Evolutionary conservation across 2,797 vertebrate species (phyloP), one percentile per base, ranked within the genome.

Genomic region (Periophthalmus magnuspinnatus): DNA sequence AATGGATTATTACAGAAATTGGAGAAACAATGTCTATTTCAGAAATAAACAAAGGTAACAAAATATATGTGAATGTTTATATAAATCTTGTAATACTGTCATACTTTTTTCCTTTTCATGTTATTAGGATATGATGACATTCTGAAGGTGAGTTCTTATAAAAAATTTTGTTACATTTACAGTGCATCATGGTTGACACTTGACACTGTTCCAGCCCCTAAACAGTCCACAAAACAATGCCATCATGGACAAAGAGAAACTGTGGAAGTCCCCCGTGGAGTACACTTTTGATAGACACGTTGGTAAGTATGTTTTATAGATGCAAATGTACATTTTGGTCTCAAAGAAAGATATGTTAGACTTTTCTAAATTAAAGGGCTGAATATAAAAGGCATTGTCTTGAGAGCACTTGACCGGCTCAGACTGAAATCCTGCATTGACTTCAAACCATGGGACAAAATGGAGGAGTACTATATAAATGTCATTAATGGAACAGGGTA

Each of bases 401-500:
- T 97, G 45, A 94, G 94, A 76, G 95, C 95, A 0, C 96, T 98
- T 79, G 96, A 98, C 73, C 95, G 92, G 70, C 97, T 95, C 86
- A 93, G 95, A 71, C 90, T 97, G 59, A 98, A 97, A 92, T 95
- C 95, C 0, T 98, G 97, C 81, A 95, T 98, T 50, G 92, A 97
- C 90, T 98, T 97, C 86, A 95, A 94, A 69, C 94, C 94, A 0
- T 96, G 96, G 96, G 34, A 41, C 19, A 74, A 78, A 54, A 95
- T 94, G 74, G 96, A 98, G 86, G 0, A 89, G 66, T 95, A 97
- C 88, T 97, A 96, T 63, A 95, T 98, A 9, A 5, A 41, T 21
- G 19, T 61, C 10, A 3, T 61, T 41, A 10, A 22, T 5, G 33
- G 19, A 36, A 6, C 7, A 6, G 59, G 59, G 59, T 61, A 38